Percentiles rank a stretch among this genome's conserved stretches.
These are phyloP conservation scores for Drosophila setosimentum DNA, from an alignment of 2,888 invertebrate genomes.

Conservation along the genomic window DNA sequence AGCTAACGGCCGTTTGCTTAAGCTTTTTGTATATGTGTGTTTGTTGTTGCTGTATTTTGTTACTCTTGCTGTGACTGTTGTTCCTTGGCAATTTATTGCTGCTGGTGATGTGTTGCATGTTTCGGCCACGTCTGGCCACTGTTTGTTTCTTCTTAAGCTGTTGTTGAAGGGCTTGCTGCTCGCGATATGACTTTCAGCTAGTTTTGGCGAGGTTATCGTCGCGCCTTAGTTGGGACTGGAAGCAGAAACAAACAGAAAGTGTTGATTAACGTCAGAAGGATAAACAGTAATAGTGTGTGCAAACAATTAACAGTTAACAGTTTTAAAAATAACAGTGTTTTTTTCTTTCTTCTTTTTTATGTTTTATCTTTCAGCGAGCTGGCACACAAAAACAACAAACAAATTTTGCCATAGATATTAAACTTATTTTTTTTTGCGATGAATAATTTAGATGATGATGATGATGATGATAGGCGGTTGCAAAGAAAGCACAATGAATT, in stretches of 20 bases:
- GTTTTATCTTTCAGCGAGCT: conserved; percentile 50
- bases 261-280: conserved; percentile 10
- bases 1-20: conserved; percentile 43
- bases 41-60: conserved; percentile 21
- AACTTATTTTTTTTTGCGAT: conserved; percentile 13
- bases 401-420: conserved; percentile 52
- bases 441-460: conserved; percentile 17
- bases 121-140: conserved; percentile 35
- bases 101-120: neutral
- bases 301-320: conserved; percentile 1
- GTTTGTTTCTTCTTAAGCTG: conserved; percentile 50
- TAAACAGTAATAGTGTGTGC: neutral
- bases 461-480: conserved; percentile 47
- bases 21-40: conserved; percentile 36
- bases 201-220: conserved; percentile 85
- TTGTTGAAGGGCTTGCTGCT: conserved; percentile 49
- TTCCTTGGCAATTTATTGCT: neutral
- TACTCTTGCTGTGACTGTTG: conserved; percentile 12
- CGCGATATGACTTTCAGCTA: conserved; percentile 85
- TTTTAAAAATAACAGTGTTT: conserved; percentile 30
- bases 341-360: neutral
- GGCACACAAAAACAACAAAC: conserved; percentile 68
- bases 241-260: conserved; percentile 6
- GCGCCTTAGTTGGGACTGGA: conserved; percentile 85
- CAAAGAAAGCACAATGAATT: conserved; percentile 54